A percentile compares a stretch with the other conserved stretches of the same genome.
Conservation (phyloP, 1,140 invertebrate genomes). For the Cheumatopsyche charites region DNA sequence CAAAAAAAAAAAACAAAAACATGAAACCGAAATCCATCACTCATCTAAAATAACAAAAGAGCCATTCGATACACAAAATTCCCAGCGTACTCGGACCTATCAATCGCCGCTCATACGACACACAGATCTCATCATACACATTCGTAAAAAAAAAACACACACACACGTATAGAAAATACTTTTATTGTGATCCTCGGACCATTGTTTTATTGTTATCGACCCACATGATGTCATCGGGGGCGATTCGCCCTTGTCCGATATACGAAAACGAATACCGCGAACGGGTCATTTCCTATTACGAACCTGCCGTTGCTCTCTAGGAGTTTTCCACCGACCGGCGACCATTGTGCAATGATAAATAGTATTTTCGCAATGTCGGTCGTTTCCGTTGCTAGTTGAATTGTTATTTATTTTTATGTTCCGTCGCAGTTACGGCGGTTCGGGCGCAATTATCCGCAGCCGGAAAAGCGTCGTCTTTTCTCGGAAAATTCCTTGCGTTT, state of each 20-base stretch:
- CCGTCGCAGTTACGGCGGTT: not conserved
- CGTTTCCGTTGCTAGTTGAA: slow-evolving; percentile 23
- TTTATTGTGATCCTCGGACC: not conserved
- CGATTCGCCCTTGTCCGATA: slow-evolving; percentile 31
- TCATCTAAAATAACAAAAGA: too few species aligned
- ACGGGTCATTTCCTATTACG: slow-evolving; percentile 21
- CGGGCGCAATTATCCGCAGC: slow-evolving; percentile 6
- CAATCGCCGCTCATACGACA: too few species aligned
- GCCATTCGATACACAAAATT: too few species aligned
- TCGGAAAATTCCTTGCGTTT: not conserved
- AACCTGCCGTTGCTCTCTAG: not conserved
- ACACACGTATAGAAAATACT: too few species aligned
- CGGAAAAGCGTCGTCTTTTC: not conserved
- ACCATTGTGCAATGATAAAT: slow-evolving; percentile 38
- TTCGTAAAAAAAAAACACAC: too few species aligned
- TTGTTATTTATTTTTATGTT: slow-evolving; percentile 34
- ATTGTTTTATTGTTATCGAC: slow-evolving; percentile 26
- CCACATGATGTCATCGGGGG: slow-evolving; percentile 28
- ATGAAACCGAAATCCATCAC: too few species aligned
- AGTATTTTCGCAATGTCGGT: slow-evolving; percentile 33
- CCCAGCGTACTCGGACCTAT: too few species aligned
- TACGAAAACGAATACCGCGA: slow-evolving; percentile 17
- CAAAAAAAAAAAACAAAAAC: too few species aligned
- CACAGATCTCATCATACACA: too few species aligned
- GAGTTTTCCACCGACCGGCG: not conserved